Evolutionary conservation across 2,888 invertebrate genomes (phyloP).

Genomic region (Julus scanicus): DNA sequence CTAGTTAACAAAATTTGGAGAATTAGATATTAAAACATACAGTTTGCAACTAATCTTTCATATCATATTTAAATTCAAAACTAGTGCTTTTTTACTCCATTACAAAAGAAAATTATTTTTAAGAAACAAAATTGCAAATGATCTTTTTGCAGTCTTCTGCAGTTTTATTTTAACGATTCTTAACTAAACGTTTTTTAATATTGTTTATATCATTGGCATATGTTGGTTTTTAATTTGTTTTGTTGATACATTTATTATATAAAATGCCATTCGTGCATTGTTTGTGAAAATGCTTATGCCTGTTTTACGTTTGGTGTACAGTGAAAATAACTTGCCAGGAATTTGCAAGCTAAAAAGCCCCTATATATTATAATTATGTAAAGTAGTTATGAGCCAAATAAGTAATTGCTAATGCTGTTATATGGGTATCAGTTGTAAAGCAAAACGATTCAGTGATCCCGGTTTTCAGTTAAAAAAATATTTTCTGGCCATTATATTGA

Average conservation of each 20-base stretch:
- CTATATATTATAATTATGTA: constrained; percentile 38
- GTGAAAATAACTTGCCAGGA: constrained; percentile 34
- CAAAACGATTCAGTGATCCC: constrained; percentile 28
- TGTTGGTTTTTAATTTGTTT: constrained; percentile 45
- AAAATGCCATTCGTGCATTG: constrained; percentile 34
- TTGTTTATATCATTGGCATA: constrained; percentile 36
- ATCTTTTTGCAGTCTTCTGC: background rate
- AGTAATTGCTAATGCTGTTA: constrained; percentile 49
- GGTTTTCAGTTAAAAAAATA: constrained; percentile 46
- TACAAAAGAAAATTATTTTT: background rate
- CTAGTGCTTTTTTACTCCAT: background rate
- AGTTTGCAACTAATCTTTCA: background rate
- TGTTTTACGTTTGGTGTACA: constrained; percentile 50
- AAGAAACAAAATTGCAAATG: background rate
- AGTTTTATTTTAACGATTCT: constrained; percentile 12
- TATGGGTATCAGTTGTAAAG: constrained; percentile 36
- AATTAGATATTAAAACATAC: background rate
- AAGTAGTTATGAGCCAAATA: constrained; percentile 44
- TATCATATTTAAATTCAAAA: background rate
- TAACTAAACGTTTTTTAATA: constrained; percentile 18
- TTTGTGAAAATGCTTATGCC: constrained; percentile 38
- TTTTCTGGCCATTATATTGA: constrained; percentile 31
- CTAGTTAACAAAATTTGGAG: background rate
- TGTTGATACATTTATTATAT: constrained; percentile 44
- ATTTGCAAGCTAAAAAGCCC: background rate